phyloP scores from a whole-genome alignment of 2,888 invertebrate genomes.

The Sarcophaga subvicina region DNA sequence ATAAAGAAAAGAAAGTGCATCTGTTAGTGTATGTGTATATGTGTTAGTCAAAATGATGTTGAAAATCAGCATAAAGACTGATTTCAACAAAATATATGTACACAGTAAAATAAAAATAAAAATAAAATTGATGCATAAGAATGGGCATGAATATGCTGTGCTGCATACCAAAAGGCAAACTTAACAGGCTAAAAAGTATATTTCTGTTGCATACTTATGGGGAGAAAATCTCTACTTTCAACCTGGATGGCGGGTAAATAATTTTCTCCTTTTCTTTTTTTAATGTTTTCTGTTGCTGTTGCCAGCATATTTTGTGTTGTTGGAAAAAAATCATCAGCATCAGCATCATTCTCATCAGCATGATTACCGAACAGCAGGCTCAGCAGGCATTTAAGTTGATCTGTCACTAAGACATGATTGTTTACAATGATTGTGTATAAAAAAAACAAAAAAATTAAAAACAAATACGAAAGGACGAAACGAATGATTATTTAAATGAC shows the following conservation, averaged over 20 bases:
- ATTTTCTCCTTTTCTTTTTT: too few species aligned
- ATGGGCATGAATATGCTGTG: constrained; percentile 20
- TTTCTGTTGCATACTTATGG: constrained; percentile 44
- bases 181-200: background rate
- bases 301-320: too few species aligned
- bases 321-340: too few species aligned
- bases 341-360: background rate
- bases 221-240: background rate
- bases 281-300: too few species aligned
- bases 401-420: constrained; percentile 55
- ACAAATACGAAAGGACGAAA: background rate
- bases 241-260: too few species aligned
- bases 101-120: background rate
- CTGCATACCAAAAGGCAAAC: constrained; percentile 31
- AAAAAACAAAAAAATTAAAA: constrained; percentile 3
- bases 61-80: background rate
- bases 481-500: constrained; percentile 43
- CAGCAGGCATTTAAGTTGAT: constrained; percentile 62
- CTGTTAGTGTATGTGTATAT: constrained; percentile 7
- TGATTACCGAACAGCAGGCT: constrained; percentile 13
- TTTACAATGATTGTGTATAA: constrained; percentile 34
- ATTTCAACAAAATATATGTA: background rate
- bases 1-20: constrained; percentile 23
- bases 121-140: constrained; percentile 41
- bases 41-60: constrained; percentile 40